Percentiles rank a stretch among this genome's conserved stretches.
phyloP scores from a whole-genome alignment of 2,113 vertebrate species.

The Gymnobelideus leadbeateri region DNA sequence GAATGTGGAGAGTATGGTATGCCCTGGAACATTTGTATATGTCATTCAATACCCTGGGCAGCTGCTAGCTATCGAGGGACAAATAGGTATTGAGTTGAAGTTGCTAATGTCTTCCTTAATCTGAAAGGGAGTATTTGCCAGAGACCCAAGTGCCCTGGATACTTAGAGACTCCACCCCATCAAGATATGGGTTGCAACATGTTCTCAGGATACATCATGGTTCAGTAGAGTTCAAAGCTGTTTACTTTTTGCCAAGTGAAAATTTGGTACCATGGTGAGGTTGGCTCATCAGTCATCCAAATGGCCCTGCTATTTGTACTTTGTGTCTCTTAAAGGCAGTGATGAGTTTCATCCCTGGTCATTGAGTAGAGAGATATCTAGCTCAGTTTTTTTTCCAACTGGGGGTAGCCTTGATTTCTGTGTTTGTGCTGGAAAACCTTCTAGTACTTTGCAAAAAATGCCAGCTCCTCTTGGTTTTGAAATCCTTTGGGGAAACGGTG shows the following conservation, averaged over 20 bases:
- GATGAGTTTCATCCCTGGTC: constrained; percentile 33
- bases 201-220: constrained; percentile 30
- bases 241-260: constrained; percentile 54
- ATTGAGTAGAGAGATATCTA: constrained; percentile 40
- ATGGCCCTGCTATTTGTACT: constrained; percentile 36
- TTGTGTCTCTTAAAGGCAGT: constrained; percentile 30
- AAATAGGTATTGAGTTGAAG: background rate
- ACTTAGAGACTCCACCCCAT: constrained; percentile 42
- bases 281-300: constrained; percentile 17
- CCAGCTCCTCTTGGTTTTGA: constrained; percentile 2
- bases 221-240: constrained; percentile 38
- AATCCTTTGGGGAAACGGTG: background rate
- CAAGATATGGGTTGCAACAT: constrained; percentile 37
- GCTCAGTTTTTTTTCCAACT: constrained; percentile 27
- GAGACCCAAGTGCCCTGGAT: background rate
- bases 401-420: constrained; percentile 38
- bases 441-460: background rate
- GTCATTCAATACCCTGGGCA: constrained; percentile 16
- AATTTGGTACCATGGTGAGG: constrained; percentile 33
- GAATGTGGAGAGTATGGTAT: background rate
- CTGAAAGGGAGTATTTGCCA: constrained; percentile 27
- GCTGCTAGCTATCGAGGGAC: constrained; percentile 17
- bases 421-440: constrained; percentile 39
- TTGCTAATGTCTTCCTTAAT: constrained; percentile 31
- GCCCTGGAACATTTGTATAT: background rate